phyloP scores from a whole-genome alignment of 2,113 vertebrate genomes.

The Indicator maculatus region DNA sequence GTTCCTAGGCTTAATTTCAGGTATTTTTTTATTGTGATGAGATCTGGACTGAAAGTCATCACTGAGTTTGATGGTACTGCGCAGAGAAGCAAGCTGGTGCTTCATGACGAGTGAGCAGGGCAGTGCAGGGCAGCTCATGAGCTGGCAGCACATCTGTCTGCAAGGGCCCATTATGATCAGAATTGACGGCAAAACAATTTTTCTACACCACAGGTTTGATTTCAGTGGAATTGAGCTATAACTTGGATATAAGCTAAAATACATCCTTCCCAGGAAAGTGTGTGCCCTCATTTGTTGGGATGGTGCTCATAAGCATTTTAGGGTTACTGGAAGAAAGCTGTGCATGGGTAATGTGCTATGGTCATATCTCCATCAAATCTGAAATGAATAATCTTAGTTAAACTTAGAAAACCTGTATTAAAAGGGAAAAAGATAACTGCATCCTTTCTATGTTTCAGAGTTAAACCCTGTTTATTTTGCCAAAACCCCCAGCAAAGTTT shows the following conservation, averaged over 20 bases:
- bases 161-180: rapidly evolving
- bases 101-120: neutral
- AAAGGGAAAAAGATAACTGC: neutral
- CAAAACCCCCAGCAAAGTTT: neutral
- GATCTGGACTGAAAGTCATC: neutral
- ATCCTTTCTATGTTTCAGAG: neutral
- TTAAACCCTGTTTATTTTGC: neutral
- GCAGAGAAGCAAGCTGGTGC: neutral
- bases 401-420: neutral
- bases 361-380: neutral
- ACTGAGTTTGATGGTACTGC: neutral
- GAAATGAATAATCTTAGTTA: neutral
- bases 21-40: neutral
- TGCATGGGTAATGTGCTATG: neutral
- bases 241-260: neutral
- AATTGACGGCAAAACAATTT: neutral
- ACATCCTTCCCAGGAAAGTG: neutral
- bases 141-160: neutral
- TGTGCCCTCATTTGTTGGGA: neutral
- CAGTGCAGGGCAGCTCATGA: neutral
- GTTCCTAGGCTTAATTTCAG: neutral
- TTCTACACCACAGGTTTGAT: neutral
- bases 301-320: neutral
- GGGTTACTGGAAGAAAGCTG: neutral
- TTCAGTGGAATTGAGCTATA: neutral